Evolutionary conservation across 2,113 vertebrate species (phyloP), one percentile per base, ranked within the genome.

Genomic region (Mungos mungo): DNA sequence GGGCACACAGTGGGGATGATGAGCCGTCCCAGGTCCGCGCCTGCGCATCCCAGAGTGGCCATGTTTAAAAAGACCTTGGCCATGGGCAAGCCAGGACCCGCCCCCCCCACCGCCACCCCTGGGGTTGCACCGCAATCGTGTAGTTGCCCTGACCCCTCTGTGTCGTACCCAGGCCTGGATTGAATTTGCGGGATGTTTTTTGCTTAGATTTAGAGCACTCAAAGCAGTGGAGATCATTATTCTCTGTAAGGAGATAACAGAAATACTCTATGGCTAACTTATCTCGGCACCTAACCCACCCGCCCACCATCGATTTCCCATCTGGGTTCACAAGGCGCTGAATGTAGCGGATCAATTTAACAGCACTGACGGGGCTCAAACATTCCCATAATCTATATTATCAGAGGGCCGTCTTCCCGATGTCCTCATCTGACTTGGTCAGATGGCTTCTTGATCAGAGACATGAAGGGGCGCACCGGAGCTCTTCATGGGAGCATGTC

Each of bases 391-490:
- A 98, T 98, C 98, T 98, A 47, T 97, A 96, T 98, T 89, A 96
- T 95, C 96, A 97, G 89, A 0, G 10, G 97, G 88, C 88, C n/a
- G 23, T 96, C 86, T 98, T 96, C 92, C 80, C 82, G 93, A 84
- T 96, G 97, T 97, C 98, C 98, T 98, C 96, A 83, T 93, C 96
- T 98, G 98, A 98, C 97, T 98, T 95, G 98, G 97, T 96, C 97
- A 82, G 45, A 95, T 90, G 96, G 96, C 89, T 94, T 98, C 96
- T 97, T 66, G 69, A 83, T 91, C 10, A 23, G 96, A 96, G 95
- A 95, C 96, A 95, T 92, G 94, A 3, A 4, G 45, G 35, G 84
- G 45, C 3, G 41, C 41, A 41, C 41, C 5, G 41, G 94, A 98
- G 96, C 80, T 79, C 93, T 96, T 98, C 85, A 35, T 85, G 90